Percentiles rank a stretch among this genome's conserved stretches.
Conservation (phyloP, 2,888 invertebrate species). For the Metopia argyrocephala region DNA sequence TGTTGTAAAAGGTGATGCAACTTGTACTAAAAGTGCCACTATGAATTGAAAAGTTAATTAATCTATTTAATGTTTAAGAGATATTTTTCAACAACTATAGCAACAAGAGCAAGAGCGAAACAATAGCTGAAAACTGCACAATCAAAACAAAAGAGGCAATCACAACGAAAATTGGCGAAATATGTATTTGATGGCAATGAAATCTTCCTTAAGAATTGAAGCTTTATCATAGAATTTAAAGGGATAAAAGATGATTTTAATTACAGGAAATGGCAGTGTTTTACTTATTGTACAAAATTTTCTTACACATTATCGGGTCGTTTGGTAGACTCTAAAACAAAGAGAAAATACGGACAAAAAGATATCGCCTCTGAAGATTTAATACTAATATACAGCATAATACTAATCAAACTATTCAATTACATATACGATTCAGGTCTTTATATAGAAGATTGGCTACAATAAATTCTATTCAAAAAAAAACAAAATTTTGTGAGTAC, state of each 20-base stretch:
- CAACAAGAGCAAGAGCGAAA: neutral
- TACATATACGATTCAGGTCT: neutral
- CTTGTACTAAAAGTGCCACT: neutral
- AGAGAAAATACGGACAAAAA: neutral
- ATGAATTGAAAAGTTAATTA: constrained; percentile 17
- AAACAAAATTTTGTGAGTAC: neutral
- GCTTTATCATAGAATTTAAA: too few relatives aligned
- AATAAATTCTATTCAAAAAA: neutral
- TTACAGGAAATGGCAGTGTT: too few relatives aligned
- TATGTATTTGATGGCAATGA: neutral
- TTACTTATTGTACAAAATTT: too few relatives aligned
- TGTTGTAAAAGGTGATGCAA: neutral
- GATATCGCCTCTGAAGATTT: neutral
- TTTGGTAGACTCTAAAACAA: neutral
- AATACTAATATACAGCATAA: neutral
- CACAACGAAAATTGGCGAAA: neutral
- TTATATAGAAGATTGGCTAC: neutral
- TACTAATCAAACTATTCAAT: neutral
- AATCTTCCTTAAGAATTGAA: neutral
- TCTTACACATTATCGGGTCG: too few relatives aligned
- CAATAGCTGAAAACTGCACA: neutral
- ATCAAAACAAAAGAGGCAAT: too few relatives aligned
- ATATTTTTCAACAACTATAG: neutral
- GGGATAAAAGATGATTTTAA: too few relatives aligned
- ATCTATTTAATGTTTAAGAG: constrained; percentile 5